Evolutionary conservation across 2,113 vertebrate species (phyloP).

Genomic region (Eulacestoma nigropectus): DNA sequence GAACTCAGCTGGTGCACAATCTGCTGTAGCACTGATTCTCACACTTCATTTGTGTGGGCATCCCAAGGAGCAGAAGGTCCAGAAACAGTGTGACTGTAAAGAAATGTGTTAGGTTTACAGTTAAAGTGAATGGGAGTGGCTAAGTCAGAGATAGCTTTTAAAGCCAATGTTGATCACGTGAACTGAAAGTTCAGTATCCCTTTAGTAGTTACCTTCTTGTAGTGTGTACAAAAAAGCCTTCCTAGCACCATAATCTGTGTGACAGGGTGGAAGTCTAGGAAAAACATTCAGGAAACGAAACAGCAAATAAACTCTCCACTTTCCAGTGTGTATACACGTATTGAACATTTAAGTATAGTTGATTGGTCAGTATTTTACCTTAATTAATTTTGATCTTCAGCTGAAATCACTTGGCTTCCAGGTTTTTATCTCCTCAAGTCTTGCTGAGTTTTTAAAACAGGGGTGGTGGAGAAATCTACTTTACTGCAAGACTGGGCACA

Average conservation of each 20-base stretch:
- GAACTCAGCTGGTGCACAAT: not conserved
- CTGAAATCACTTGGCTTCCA: not conserved
- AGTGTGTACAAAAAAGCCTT: not conserved
- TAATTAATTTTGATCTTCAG: not conserved
- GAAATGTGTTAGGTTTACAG: not conserved
- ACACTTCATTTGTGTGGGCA: not conserved
- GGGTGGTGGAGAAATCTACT: not conserved
- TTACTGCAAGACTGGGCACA: not conserved
- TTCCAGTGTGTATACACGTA: not conserved
- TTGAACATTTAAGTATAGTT: not conserved
- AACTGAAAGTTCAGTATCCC: not conserved
- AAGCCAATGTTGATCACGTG: not conserved
- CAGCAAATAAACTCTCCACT: not conserved
- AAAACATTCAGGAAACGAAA: rapidly evolving
- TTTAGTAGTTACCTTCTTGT: not conserved
- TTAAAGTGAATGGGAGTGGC: not conserved
- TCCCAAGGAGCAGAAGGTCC: not conserved
- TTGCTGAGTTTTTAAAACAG: not conserved
- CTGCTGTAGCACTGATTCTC: not conserved
- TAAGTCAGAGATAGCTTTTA: not conserved
- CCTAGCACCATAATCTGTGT: not conserved
- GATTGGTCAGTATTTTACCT: not conserved
- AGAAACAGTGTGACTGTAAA: not conserved
- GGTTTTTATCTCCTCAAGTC: not conserved
- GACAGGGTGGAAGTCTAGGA: not conserved